Conservation (phyloP, 2,113 vertebrate species). For the Anguilla rostrata region DNA sequence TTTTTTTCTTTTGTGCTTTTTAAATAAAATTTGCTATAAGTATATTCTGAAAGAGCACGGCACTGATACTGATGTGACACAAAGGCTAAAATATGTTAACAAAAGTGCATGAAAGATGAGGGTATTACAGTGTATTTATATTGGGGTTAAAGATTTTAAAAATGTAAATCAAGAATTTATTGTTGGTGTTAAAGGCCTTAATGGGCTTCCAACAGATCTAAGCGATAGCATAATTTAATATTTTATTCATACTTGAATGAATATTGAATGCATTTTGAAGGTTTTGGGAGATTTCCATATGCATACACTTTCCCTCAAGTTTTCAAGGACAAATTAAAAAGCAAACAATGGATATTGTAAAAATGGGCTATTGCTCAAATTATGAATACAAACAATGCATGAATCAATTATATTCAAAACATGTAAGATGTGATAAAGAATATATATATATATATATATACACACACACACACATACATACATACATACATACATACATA, state of each 20-base stretch:
- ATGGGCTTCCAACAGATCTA: not conserved
- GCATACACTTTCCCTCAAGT: slow-evolving; percentile 7
- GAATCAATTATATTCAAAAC: slow-evolving; percentile 50
- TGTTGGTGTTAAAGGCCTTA: not conserved
- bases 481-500: no score
- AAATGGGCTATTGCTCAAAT: slow-evolving; percentile 24
- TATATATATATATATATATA: slow-evolving; percentile 1
- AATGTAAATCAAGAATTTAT: slow-evolving; percentile 6
- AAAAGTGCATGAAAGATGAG: not conserved
- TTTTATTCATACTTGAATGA: not conserved
- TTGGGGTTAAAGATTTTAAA: not conserved
- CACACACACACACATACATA: no score
- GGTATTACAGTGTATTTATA: not conserved
- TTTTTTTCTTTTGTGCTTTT: no score
- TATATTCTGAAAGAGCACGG: no score
- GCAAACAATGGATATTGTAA: slow-evolving; percentile 24
- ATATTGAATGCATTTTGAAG: not conserved
- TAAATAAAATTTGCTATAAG: no score
- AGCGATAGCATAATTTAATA: not conserved
- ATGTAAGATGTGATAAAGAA: slow-evolving; percentile 59
- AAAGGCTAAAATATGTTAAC: no score
- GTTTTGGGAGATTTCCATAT: not conserved
- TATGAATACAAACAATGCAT: slow-evolving; percentile 45
- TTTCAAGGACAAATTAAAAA: slow-evolving; percentile 32
- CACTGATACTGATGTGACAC: no score